Conservation (phyloP, 2,797 vertebrate genomes). For the Yasuhikotakia modesta region DNA sequence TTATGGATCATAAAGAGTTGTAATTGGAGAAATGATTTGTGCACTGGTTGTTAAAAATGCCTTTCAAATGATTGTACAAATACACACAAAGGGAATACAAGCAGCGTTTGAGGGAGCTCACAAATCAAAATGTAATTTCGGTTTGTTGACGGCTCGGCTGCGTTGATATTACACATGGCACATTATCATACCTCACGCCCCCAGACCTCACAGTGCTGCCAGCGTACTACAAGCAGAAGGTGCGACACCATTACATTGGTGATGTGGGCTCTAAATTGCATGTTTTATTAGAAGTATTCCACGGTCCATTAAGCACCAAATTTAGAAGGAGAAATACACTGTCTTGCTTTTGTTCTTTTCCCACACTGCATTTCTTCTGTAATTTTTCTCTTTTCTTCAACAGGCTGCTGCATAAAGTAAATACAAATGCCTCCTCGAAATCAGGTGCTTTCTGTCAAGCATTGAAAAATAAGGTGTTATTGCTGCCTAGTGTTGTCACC, state of each 20-base stretch:
- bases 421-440: neutral
- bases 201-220: slow-evolving; percentile 52
- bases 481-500: slow-evolving; percentile 54
- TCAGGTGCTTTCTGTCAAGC: neutral
- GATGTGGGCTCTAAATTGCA: slow-evolving; percentile 67
- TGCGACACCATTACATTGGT: slow-evolving; percentile 69
- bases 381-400: slow-evolving; percentile 36
- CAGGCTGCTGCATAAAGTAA: neutral
- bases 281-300: slow-evolving; percentile 73
- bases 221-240: slow-evolving; percentile 52
- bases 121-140: slow-evolving; percentile 91
- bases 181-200: slow-evolving; percentile 70
- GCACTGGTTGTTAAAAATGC: slow-evolving; percentile 55
- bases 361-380: slow-evolving; percentile 40
- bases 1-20: slow-evolving; percentile 64
- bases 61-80: slow-evolving; percentile 60
- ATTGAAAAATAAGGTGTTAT: neutral
- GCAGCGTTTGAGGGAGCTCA: slow-evolving; percentile 76
- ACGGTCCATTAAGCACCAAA: slow-evolving; percentile 69
- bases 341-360: slow-evolving; percentile 45
- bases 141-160: slow-evolving; percentile 80
- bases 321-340: slow-evolving; percentile 63
- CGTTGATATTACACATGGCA: slow-evolving; percentile 77
- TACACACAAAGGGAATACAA: slow-evolving; percentile 77
- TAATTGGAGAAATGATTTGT: slow-evolving; percentile 65